A percentile compares a stretch with the other conserved stretches of the same genome.
Conservation (phyloP, 64 coral and sea anemone genomes). For the Astreopora myriophthalma region DNA sequence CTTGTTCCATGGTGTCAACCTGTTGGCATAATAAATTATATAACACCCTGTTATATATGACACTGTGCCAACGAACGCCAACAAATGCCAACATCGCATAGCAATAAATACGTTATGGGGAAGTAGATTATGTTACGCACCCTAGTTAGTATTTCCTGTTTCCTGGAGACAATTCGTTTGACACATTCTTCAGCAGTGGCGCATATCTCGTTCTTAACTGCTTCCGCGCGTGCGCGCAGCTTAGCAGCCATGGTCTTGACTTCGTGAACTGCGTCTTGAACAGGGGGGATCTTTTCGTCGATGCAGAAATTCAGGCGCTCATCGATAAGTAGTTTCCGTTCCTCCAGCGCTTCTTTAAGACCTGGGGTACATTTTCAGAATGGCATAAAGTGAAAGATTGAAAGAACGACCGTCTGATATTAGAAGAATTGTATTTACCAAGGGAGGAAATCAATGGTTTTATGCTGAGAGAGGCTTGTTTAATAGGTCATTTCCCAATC, state of each 20-base stretch:
- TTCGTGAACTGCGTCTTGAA: slow-evolving; percentile 88
- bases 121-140: no score
- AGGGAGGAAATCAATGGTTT: no score
- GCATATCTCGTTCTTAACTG: slow-evolving; percentile 78
- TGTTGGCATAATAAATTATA: neutral
- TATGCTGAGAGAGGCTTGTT: no score
- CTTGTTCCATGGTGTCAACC: slow-evolving; percentile 75
- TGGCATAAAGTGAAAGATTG: no score
- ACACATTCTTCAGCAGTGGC: slow-evolving; percentile 84
- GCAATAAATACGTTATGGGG: no score
- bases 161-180: slow-evolving; percentile 84
- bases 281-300: slow-evolving; percentile 80
- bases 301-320: slow-evolving; percentile 82
- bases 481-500: no score
- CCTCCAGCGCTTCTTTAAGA: slow-evolving; percentile 87
- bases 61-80: no score
- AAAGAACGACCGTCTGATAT: no score
- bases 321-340: slow-evolving; percentile 76
- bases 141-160: slow-evolving; percentile 70
- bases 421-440: no score
- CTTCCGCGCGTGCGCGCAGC: slow-evolving; percentile 86
- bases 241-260: slow-evolving; percentile 92
- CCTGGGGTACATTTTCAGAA: slow-evolving; percentile 11
- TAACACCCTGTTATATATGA: no score
- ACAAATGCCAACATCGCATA: no score